These are phyloP conservation scores for Sminthurides bifidus DNA, from an alignment of 1,140 invertebrate genomes.

Conservation along the genomic window DNA sequence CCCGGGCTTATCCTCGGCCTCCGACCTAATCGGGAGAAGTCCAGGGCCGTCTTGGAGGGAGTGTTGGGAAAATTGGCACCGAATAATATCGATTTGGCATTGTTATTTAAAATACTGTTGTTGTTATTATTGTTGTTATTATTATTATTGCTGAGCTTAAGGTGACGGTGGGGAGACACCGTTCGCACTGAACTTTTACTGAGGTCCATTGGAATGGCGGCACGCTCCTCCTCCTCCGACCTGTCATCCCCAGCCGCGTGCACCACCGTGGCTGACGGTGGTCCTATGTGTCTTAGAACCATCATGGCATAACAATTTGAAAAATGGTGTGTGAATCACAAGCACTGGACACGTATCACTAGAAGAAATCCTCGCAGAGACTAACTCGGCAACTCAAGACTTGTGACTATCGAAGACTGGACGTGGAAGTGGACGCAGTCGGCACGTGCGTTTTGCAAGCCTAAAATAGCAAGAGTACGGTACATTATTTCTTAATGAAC, in stretches of 20 bases:
- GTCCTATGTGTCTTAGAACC: slow-evolving; percentile 29
- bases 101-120: slow-evolving; percentile 21
- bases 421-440: no score
- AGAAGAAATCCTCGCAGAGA: not conserved
- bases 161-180: not conserved
- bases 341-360: not conserved
- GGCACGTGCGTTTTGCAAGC: no score
- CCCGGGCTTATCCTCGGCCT: not conserved
- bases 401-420: no score
- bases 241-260: slow-evolving; percentile 15
- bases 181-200: slow-evolving; percentile 15
- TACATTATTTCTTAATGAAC: no score
- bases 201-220: slow-evolving; percentile 26
- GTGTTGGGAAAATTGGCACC: slow-evolving; percentile 4
- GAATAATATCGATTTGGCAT: slow-evolving; percentile 17
- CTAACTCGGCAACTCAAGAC: no score
- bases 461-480: no score
- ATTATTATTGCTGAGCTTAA: slow-evolving; percentile 6
- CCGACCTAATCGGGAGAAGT: not conserved
- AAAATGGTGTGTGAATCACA: not conserved
- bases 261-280: slow-evolving; percentile 11
- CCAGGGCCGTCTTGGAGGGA: not conserved
- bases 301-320: slow-evolving; percentile 29
- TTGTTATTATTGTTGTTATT: slow-evolving; percentile 19
- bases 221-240: slow-evolving; percentile 10